Base-by-base conservation (phyloP, 2,113 vertebrate species). In the Coracopsis vasa region DNA sequence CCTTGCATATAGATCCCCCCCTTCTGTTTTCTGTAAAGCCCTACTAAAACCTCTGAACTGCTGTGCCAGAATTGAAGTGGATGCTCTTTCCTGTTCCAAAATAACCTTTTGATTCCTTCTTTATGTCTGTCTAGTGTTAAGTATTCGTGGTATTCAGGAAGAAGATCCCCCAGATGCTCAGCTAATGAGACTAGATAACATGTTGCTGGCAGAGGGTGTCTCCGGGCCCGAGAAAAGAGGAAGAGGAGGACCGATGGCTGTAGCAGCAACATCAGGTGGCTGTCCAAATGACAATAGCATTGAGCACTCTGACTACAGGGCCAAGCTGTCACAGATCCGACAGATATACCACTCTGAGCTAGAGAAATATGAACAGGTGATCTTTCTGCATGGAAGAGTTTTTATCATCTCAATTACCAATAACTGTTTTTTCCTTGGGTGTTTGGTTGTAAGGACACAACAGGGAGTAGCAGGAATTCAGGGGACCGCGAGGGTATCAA, bases 321-420 rank as follows among this genome's bases (percentile, higher is more conserved):
- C 99, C 97, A 99, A 99, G 97, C 98, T 99, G 62, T 98, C 99
- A 83, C 98, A 99, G 98, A 99, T 99, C 96, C 98, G 98, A 92
- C 98, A 99, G 98, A 98, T 99, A 94, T 99, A 99, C 98, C 98
- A 98, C 98, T 99, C 98, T 67, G 99, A 99, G 98, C 98, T 99
- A 97, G 98, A 99, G 98, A 99, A 99, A 95, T 99, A 99, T 70
- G 98, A 99, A 97, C 99, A 99, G 99, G 99, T 99, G 97, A 97
- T 97, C 97, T 95, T 98, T 97, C 97, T 97, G 96, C 95, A 84
- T 95, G 97, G 91, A 96, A 97, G 96, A 96, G 95, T 96, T 96
- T 97, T 97, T 97, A 70, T 96, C 94, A 56, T 91, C 91, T 96
- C 96, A 79, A 88, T 97, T 90, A 73, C 75, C 92, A 93, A 91